Conservation (phyloP, 2,797 vertebrate genomes). For the Coccyzus lansbergi region DNA sequence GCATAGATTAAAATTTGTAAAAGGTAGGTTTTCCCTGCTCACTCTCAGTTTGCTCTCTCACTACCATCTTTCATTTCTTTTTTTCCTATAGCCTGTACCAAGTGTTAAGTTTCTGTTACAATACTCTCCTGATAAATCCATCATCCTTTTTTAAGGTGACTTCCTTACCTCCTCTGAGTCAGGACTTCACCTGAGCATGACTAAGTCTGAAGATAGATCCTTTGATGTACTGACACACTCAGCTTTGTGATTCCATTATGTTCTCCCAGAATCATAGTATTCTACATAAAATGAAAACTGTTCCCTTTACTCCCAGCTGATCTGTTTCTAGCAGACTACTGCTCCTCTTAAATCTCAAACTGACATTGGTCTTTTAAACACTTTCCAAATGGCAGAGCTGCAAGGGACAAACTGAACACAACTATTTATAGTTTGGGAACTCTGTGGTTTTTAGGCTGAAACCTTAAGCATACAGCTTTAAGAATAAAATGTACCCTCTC, state of each 20-base stretch:
- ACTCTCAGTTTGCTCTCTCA: background rate
- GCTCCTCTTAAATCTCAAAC: background rate
- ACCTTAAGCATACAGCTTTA: background rate
- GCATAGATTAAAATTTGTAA: background rate
- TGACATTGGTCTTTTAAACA: background rate
- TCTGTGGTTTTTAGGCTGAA: background rate
- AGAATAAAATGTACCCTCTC: background rate
- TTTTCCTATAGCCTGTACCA: background rate
- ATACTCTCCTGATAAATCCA: background rate
- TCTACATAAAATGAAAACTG: background rate
- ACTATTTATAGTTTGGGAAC: background rate
- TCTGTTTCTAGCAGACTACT: background rate
- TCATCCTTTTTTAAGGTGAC: background rate
- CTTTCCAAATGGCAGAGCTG: background rate
- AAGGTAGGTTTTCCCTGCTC: background rate
- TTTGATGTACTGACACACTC: background rate
- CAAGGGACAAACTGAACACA: background rate
- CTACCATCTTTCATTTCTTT: background rate
- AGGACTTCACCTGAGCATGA: no score
- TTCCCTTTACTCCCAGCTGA: background rate
- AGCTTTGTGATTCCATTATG: background rate
- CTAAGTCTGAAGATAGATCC: background rate
- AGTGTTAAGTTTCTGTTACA: background rate
- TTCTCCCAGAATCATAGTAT: background rate
- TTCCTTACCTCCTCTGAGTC: background rate